Base-by-base conservation (phyloP, 2,888 invertebrate genomes). In the Tetragnatha montana region DNA sequence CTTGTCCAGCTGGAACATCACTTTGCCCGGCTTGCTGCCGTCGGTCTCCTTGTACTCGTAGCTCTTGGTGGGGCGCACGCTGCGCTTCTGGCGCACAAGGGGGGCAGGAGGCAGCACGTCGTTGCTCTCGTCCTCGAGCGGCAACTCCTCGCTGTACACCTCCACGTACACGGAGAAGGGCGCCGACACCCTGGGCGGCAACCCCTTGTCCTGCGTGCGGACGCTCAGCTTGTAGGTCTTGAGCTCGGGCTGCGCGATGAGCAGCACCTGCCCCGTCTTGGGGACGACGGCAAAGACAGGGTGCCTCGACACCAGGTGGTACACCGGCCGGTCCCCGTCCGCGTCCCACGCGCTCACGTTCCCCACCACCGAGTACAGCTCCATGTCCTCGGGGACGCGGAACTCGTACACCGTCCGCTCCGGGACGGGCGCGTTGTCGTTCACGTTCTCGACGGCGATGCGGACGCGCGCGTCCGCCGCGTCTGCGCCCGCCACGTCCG, bases 11-110 rank as follows among this genome's bases (percentile, higher is more conserved):
- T 97, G 96, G 93, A 98, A 98, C 82, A 97, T 98, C 91, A 96
- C 96, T 93, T 97, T 96, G 75, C 97, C 97, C 93, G 97, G 97
- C 17, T 96, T 96, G 93, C 97, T 96, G 47, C 98, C 98, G 92
- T 98, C 98, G 10, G 97, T 96, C 94, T 98, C 98, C 0, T 97
- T 96, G 93, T 97, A 98, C 93, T 98, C 98, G 92, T 97, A 97
- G 92, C 97, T 95, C 94, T 98, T 98, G 3, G 98, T 98, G n/a
- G 98, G 98, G 84, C 98, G 95, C n/a, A 98, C 91, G 51, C 88
- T 84, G 49, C 91, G 75, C 35, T 83, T 83, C 75, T 87, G 91
- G 84, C 88, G 81, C 8, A 47, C 87, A 73, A 88, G 71, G 12
- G 92, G 91, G 0, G 94, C 93, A 51, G 74, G 0, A 6, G n/a